phyloP scores from a whole-genome alignment of 92 coral and sea anemone genomes.

The Umimayanthus kanabou region DNA sequence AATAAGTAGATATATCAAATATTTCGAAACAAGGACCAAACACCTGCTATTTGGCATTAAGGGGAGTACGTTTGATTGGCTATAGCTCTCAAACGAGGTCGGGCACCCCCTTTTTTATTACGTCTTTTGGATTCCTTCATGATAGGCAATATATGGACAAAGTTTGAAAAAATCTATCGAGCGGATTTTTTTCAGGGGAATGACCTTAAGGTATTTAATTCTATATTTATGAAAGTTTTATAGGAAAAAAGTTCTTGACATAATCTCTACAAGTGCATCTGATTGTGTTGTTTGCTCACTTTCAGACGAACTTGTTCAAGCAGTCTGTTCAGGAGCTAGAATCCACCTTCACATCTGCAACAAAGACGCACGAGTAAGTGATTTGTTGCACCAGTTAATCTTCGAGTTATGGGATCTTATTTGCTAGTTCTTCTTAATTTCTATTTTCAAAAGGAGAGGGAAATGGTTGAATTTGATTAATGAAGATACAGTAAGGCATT shows the following conservation, averaged over 20 bases:
- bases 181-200: no score
- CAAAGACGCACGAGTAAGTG: constrained; percentile 95
- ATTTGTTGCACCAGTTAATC: not conserved
- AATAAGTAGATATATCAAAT: no score
- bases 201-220: not conserved
- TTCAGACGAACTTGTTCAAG: constrained; percentile 90
- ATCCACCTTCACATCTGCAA: constrained; percentile 95
- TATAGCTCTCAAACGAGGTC: no score
- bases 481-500: not conserved
- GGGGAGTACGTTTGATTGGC: no score
- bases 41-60: no score
- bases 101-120: no score
- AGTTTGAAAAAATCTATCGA: no score
- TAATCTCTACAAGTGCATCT: not conserved
- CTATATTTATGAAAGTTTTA: not conserved
- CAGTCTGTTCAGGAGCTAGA: constrained; percentile 93
- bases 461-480: not conserved
- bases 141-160: no score
- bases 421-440: not conserved
- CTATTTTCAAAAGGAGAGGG: not conserved
- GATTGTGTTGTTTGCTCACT: not conserved
- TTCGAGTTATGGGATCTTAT: not conserved
- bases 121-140: no score
- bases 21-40: no score
- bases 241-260: not conserved